These are phyloP conservation scores for Dynastes grantii DNA, from an alignment of 2,888 invertebrate genomes.

Conservation along the genomic window DNA sequence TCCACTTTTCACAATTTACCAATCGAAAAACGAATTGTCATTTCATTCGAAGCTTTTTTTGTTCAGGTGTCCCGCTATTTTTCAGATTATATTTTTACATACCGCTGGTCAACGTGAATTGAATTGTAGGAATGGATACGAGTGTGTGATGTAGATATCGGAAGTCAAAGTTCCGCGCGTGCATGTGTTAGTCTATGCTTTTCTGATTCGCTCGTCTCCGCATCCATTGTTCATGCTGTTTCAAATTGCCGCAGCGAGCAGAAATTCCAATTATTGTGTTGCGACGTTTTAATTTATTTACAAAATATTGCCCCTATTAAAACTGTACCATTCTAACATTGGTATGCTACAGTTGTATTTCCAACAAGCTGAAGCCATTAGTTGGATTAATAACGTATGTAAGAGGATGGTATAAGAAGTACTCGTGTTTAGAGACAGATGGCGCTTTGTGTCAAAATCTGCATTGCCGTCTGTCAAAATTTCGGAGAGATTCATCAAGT, in stretches of 20 bases:
- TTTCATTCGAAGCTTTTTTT: constrained; percentile 33
- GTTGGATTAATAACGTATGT: no score
- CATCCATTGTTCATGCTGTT: constrained; percentile 55
- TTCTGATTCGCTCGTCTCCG: constrained; percentile 39
- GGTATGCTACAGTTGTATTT: no score
- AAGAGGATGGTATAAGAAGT: no score
- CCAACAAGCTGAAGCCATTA: no score
- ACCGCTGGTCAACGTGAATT: constrained; percentile 57
- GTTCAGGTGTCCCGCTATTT: constrained; percentile 48
- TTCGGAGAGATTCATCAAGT: no score
- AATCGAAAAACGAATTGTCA: constrained; percentile 39
- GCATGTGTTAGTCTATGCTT: constrained; percentile 49
- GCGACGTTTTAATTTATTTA: constrained; percentile 61
- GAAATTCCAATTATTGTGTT: constrained; percentile 62
- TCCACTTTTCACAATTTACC: constrained; percentile 42
- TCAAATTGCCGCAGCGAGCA: constrained; percentile 56
- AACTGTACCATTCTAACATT: constrained; percentile 1
- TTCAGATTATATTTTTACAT: constrained; percentile 59
- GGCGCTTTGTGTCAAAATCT: no score
- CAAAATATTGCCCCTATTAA: constrained; percentile 56
- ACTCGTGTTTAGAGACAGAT: no score
- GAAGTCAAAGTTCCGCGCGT: constrained; percentile 51
- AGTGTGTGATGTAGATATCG: constrained; percentile 55
- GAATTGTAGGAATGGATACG: constrained; percentile 51
- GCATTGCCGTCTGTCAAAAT: no score